Evolutionary conservation across 23 tunicate species (phyloP).

Genomic region (Styela plicata): DNA sequence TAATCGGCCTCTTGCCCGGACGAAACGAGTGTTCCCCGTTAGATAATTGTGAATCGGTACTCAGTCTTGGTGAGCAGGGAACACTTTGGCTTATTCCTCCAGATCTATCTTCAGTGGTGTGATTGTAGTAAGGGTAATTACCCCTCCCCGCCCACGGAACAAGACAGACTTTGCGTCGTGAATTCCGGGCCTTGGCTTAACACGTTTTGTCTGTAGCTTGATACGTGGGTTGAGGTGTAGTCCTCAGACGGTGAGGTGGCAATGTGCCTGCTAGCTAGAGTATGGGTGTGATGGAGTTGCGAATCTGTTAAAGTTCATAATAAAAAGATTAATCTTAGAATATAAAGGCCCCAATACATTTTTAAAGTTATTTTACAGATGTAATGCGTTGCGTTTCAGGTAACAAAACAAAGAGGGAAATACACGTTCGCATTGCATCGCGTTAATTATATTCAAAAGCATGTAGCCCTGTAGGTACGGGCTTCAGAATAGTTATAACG

Average conservation of each 20-base stretch:
- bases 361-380: too few relatives aligned
- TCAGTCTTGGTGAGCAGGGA: neutral
- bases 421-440: too few relatives aligned
- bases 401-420: too few relatives aligned
- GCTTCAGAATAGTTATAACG: too few relatives aligned
- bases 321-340: too few relatives aligned
- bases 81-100: neutral
- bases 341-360: too few relatives aligned
- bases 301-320: constrained; percentile 1
- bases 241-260: constrained; percentile 2
- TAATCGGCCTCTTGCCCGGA: constrained; percentile 1
- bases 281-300: constrained; percentile 3
- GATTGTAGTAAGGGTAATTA: neutral
- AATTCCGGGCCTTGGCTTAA: neutral
- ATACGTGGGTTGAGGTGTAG: neutral
- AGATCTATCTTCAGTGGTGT: neutral
- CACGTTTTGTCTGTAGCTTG: neutral
- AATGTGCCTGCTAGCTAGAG: neutral
- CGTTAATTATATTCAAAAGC: too few relatives aligned
- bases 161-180: constrained; percentile 3
- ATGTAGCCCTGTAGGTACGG: too few relatives aligned
- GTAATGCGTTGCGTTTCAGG: too few relatives aligned
- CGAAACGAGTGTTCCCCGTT: constrained; percentile 5
- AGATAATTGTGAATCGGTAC: neutral
- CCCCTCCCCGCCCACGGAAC: neutral